These are phyloP conservation scores for Macrosiphum euphorbiae DNA, from an alignment of 2,888 invertebrate species.

Conservation along the genomic window DNA sequence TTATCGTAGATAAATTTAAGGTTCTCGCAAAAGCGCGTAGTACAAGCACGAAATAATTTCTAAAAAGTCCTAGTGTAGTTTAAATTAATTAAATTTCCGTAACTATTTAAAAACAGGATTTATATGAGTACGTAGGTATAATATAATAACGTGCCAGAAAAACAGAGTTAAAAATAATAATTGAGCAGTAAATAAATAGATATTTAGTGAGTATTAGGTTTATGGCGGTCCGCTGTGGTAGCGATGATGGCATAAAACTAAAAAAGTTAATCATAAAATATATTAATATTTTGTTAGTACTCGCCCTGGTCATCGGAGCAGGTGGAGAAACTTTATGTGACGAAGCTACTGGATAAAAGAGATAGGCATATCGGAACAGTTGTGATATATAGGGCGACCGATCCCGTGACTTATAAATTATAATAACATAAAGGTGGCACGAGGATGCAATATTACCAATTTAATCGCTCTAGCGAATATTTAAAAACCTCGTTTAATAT, in stretches of 20 bases:
- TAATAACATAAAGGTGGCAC: not conserved
- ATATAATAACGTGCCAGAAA: no score
- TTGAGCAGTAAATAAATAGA: not conserved
- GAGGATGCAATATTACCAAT: not conserved
- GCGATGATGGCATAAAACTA: not conserved
- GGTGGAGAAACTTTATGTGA: not conserved
- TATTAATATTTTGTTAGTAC: not conserved
- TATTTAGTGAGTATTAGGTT: not conserved
- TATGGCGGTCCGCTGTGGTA: not conserved
- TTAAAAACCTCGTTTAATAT: not conserved
- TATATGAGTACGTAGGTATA: not conserved
- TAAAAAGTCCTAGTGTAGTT: not conserved
- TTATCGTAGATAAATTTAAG: not conserved
- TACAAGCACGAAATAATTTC: not conserved
- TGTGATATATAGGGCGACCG: not conserved
- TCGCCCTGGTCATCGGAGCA: not conserved
- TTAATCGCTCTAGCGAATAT: not conserved
- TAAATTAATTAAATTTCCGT: not conserved
- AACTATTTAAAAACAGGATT: not conserved
- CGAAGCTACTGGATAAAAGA: not conserved
- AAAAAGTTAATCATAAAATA: not conserved
- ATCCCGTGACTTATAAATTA: not conserved
- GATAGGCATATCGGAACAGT: not conserved
- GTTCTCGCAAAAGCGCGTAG: not conserved
- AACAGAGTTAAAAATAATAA: not conserved